Evolutionary conservation across 2,797 vertebrate genomes (phyloP), one percentile per base, ranked within the genome.

Genomic region (Capromys pilorides): DNA sequence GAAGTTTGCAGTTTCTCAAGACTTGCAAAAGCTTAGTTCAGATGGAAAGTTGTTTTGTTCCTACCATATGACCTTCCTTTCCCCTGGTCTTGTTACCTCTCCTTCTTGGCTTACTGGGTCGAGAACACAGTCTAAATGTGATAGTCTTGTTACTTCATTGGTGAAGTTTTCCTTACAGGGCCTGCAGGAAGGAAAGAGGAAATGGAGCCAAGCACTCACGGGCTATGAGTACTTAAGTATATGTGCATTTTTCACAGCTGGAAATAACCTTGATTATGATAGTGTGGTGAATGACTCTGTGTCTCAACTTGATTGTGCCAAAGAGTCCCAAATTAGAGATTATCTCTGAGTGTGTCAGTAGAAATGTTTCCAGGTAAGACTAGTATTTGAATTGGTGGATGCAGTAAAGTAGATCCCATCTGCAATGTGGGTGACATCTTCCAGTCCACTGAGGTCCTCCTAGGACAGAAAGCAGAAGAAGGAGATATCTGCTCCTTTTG

Each of bases 181-280:
- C 33, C 45, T 61, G 64, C 26, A 54, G 61, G 79, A 95, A 82
- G 31, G 54, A 91, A 94, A 57, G 16, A 86, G 19, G 51, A 51
- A 93, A 78, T 36, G 86, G 59, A 95, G 39, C 49, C 69, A 54
- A 89, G 45, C 2, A 57, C 16, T 80, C 5, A 11, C 54, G 91
- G 19, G 73, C 51, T 89, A 45, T 31, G 51, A 62, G 62, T 51
- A 62, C 31, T 26, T 75, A 73, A 69, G 21, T 54, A 26, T 5
- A 10, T 79, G 18, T 45, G 16, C 28, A 57, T 89, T 57, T 80
- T 78, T 28, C 83, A 89, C 67, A 26, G 16, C 31, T 90, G 45
- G 21, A 96, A 78, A 87, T 91, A 92, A 79, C 51, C 16, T 41
- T 31, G 13, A n/a, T 62, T 83, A 71, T 36, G 49, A 73, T 45